Evolutionary conservation across 2,888 invertebrate genomes (phyloP), one percentile per base, ranked within the genome.

Genomic region (Drosophila melanosoma): DNA sequence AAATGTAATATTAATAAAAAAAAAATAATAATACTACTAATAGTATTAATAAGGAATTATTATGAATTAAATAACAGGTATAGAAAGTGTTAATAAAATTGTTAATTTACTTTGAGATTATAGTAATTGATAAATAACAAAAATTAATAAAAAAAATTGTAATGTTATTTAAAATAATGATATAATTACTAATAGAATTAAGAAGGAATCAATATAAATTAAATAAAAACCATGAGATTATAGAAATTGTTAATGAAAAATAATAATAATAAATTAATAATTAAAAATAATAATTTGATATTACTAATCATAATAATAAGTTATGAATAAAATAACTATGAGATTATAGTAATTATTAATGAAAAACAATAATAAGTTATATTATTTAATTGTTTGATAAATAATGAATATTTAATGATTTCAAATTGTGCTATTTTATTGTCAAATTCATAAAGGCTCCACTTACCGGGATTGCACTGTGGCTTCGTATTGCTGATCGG

Each of bases 401-500:
- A 20, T 7, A 45, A 20, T 20, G 7, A 3, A 4, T 4, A 10
- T 17, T 26, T 4, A 17, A 10, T 26, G 15, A 2, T 10, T 10
- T 5, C 10, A 17, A 26, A 49, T 10, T 17, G 23, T 26, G 29
- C 29, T 29, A 17, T 1, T 26, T 26, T 17, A 1, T 10, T 49
- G 17, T 23, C 1, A 6, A 20, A 45, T 45, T n/a, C 8, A 52
- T 52, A 20, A n/a, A 33, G 2, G 48, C 11, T 33, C 32, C 26
- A 85, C 90, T 92, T 83, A 93, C 93, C 94, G 94, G 65, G 95
- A 95, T 85, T 95, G 94, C 66, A 96, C 95, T 90, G 94, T 94
- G 64, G 95, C 95, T 89, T 96, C 95, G 88, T 96, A 96, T 86
- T 95, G 94, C 67, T 95, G 94, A 73, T 94, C 95, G 17, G 95